Percentiles rank a stretch among this genome's conserved stretches.
Conservation (phyloP, 2,888 invertebrate genomes). For the Eupithecia dodoneata region DNA sequence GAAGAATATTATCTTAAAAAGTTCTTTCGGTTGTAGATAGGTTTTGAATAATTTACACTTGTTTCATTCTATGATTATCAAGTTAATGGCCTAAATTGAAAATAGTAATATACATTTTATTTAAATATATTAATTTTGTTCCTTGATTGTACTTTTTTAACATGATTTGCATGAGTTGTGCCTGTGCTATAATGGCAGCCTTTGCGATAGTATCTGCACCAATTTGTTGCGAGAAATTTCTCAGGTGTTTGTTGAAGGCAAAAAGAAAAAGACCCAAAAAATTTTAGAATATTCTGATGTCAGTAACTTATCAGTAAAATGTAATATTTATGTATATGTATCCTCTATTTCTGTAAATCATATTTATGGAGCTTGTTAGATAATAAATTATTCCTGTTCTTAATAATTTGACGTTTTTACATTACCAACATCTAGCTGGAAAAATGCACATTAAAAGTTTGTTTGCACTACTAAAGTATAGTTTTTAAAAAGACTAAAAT, state of each 20-base stretch:
- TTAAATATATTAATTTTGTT: neutral
- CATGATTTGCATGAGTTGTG: constrained; percentile 58
- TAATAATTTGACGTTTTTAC: neutral
- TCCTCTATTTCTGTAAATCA: neutral
- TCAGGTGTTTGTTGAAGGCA: constrained; percentile 45
- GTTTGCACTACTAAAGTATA: neutral
- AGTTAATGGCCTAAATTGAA: neutral
- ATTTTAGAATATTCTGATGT: neutral
- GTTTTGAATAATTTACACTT: neutral
- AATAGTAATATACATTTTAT: constrained; percentile 3
- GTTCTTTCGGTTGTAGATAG: neutral
- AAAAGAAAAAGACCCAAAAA: neutral
- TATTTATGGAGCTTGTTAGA: neutral
- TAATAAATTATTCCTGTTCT: neutral
- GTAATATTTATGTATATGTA: neutral
- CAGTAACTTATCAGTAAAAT: neutral
- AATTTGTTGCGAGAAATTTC: constrained; percentile 53
- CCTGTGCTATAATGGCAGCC: constrained; percentile 48
- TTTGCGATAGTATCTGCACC: constrained; percentile 53
- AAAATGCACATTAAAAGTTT: neutral
- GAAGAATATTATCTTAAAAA: neutral
- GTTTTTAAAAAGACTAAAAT: too few relatives aligned
- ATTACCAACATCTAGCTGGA: too few relatives aligned
- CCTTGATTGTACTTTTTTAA: neutral
- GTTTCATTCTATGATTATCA: neutral